Base-by-base conservation (phyloP, 2,113 vertebrate species). In the Tautogolabrus adspersus region DNA sequence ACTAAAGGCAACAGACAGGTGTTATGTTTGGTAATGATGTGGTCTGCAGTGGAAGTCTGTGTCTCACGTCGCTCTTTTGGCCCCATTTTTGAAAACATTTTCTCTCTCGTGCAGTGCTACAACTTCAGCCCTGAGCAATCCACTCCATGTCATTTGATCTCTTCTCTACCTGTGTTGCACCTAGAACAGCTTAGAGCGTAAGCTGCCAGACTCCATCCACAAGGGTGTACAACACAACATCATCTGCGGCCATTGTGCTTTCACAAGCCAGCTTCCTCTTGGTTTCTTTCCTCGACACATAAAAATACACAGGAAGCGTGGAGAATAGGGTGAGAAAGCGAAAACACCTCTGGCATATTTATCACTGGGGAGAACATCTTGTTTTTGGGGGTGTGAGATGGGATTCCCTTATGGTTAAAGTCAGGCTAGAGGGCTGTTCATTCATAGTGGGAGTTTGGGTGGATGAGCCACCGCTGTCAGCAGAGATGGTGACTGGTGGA, bases 131-230 rank as follows among this genome's bases (percentile, higher is more conserved):
- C 64, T 71, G 52, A 93, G 91, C 88, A 56, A 90, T 91, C 77
- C 84, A 83, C 85, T 89, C 74, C 66, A 72, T 82, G 82, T 87
- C 88, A 93, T 91, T 89, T 92, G 87, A 90, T 91, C 90, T 90
- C 10, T 46, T 67, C 86, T 86, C 77, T 83, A 86, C 87, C 87
- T 70, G 88, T 51, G 88, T 75, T 77, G 40, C 67, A 61, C 75
- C 51, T 16, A 85, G 79, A 72, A 83, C 77, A 85, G 91, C 88
- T 91, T 59, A 86, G 66, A 89, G 87, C 87, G 22, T 84, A 87
- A 79, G 87, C 85, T 80, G 83, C 83, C 83, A 87, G 82, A 71
- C 63, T 72, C 66, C 79, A 68, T 86, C 83, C 87, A 87, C 85
- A 72, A 74, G 89, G 86, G 87, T 87, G 79, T 42, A 81, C 78